phyloP scores from a whole-genome alignment of 1,140 invertebrate species.

The Pseudomyrmex cubaensis region DNA sequence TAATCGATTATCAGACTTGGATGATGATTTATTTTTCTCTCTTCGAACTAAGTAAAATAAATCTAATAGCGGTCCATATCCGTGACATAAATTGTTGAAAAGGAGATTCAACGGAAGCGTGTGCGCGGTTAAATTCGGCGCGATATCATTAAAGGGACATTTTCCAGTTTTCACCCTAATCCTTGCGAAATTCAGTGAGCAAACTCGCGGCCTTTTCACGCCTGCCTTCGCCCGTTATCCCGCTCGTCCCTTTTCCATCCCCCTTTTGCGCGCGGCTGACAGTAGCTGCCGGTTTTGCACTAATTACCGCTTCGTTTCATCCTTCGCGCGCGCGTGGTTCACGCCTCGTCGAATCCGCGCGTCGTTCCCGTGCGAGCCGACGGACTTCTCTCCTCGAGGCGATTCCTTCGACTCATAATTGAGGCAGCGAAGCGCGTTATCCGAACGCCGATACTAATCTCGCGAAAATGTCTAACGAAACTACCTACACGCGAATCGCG shows the following conservation, averaged over 20 bases:
- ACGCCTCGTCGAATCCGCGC: constrained; percentile 73
- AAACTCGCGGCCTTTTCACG: constrained; percentile 78
- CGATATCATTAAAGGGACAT: constrained; percentile 84
- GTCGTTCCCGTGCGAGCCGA: constrained; percentile 5
- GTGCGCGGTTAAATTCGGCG: constrained; percentile 78
- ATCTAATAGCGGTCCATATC: not conserved
- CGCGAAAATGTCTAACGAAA: constrained; percentile 16
- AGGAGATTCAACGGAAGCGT: constrained; percentile 55
- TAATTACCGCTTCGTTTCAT: constrained; percentile 84
- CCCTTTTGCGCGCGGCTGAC: constrained; percentile 55
- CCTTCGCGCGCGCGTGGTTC: constrained; percentile 76
- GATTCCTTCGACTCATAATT: constrained; percentile 16
- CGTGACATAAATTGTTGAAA: constrained; percentile 9
- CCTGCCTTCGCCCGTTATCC: constrained; percentile 78
- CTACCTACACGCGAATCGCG: constrained; percentile 7
- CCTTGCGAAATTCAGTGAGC: constrained; percentile 84
- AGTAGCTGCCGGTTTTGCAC: constrained; percentile 75
- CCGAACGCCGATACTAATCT: constrained; percentile 58
- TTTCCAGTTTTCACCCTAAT: constrained; percentile 85
- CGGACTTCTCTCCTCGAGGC: not conserved
- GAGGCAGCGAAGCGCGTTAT: constrained; percentile 39
- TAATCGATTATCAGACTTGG: not conserved
- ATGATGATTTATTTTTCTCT: not conserved
- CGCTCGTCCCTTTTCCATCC: constrained; percentile 65
- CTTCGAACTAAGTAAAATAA: not conserved